phyloP scores from a whole-genome alignment of 2,113 vertebrate genomes.

The Etia nguti region DNA sequence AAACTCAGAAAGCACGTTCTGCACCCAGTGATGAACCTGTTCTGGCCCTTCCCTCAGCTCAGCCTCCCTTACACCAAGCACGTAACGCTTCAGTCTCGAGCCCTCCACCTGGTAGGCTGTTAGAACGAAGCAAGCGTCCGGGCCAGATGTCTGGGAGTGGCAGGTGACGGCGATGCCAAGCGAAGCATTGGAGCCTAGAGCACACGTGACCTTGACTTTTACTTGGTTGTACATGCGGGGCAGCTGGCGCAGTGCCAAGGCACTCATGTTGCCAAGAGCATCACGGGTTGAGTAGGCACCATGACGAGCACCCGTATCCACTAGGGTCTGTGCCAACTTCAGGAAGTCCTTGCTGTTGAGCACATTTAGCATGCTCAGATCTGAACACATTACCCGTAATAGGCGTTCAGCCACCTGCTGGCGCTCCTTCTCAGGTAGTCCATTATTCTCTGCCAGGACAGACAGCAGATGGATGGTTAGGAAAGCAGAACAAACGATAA shows the following conservation, averaged over 20 bases:
- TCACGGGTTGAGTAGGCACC: slow-evolving; percentile 93
- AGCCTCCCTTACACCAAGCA: slow-evolving; percentile 87
- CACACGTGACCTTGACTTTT: slow-evolving; percentile 97
- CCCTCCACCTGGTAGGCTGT: slow-evolving; percentile 94
- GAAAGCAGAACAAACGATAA: neutral
- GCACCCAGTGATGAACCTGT: slow-evolving; percentile 95
- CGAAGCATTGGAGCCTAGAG: slow-evolving; percentile 91
- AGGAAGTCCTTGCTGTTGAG: slow-evolving; percentile 94
- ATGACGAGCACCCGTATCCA: slow-evolving; percentile 92
- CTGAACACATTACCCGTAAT: slow-evolving; percentile 91
- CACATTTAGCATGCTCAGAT: slow-evolving; percentile 86
- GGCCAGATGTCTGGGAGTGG: slow-evolving; percentile 87
- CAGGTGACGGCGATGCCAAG: slow-evolving; percentile 94
- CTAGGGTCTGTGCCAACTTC: slow-evolving; percentile 92
- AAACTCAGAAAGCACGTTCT: slow-evolving; percentile 97
- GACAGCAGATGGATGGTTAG: slow-evolving; percentile 7
- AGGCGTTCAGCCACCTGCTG: slow-evolving; percentile 94
- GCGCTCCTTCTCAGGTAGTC: slow-evolving; percentile 92
- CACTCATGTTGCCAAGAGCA: slow-evolving; percentile 92
- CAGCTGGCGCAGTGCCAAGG: slow-evolving; percentile 90
- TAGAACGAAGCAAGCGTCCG: slow-evolving; percentile 89
- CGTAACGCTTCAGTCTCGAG: slow-evolving; percentile 88
- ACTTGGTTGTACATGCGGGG: slow-evolving; percentile 99
- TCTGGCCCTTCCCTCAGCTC: slow-evolving; percentile 88
- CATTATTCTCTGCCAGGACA: slow-evolving; percentile 76